phyloP scores from a whole-genome alignment of 2,888 invertebrate species.

The Melitaea athalia region DNA sequence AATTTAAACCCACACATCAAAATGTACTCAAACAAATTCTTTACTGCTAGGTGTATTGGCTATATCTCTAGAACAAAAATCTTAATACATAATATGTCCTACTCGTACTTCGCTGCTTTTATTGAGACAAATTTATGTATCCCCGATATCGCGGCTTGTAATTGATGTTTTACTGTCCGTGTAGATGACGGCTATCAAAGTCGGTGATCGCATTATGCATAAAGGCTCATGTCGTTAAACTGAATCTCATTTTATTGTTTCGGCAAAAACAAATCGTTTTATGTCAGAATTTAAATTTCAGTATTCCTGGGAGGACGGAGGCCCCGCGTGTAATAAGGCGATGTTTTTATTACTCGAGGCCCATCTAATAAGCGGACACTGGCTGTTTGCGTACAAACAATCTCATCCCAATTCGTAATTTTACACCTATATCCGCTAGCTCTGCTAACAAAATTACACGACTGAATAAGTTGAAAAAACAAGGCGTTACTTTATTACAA shows the following conservation, averaged over 20 bases:
- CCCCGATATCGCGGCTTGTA: background rate
- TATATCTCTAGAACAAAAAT: too few relatives aligned
- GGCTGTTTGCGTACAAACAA: constrained; percentile 75
- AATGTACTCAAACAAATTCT: too few relatives aligned
- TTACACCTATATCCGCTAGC: constrained; percentile 65
- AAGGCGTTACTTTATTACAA: constrained; percentile 40
- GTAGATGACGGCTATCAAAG: constrained; percentile 3
- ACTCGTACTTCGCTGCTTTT: background rate
- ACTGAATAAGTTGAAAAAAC: constrained; percentile 55
- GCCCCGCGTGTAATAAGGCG: constrained; percentile 67
- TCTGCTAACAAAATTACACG: constrained; percentile 59
- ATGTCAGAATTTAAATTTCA: constrained; percentile 73
- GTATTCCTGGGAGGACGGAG: constrained; percentile 56
- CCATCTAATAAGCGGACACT: constrained; percentile 76
- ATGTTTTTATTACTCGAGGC: constrained; percentile 76
- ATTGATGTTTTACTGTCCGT: constrained; percentile 11
- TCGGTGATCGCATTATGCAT: constrained; percentile 46
- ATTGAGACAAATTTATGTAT: background rate
- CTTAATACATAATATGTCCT: too few relatives aligned
- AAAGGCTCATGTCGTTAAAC: constrained; percentile 61
- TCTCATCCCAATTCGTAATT: constrained; percentile 70
- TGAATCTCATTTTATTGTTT: constrained; percentile 67
- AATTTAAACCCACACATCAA: too few relatives aligned
- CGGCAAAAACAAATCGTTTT: constrained; percentile 73
- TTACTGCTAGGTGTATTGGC: too few relatives aligned